Evolutionary conservation across 2,888 invertebrate genomes (phyloP).

Genomic region (Corythucha ciliata): DNA sequence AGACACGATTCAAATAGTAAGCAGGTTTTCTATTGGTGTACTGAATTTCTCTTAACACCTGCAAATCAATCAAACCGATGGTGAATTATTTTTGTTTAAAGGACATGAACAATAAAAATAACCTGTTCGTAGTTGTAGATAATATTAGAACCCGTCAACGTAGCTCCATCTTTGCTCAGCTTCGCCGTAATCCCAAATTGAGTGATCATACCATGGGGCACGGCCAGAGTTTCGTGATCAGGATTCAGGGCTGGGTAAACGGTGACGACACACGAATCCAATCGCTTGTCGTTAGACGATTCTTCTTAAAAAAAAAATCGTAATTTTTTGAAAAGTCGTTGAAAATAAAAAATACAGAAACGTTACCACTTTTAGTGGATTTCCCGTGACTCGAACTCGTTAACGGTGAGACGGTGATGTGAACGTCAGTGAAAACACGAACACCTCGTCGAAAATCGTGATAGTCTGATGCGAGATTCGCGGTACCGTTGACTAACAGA

Average conservation of each 20-base stretch:
- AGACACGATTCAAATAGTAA: constrained; percentile 88
- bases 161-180: constrained; percentile 82
- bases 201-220: constrained; percentile 65
- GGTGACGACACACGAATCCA: constrained; percentile 88
- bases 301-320: background rate
- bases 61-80: constrained; percentile 28
- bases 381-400: constrained; percentile 13
- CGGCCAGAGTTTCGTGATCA: constrained; percentile 81
- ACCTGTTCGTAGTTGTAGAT: constrained; percentile 70
- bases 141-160: constrained; percentile 66
- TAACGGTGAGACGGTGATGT: constrained; percentile 52
- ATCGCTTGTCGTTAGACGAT: constrained; percentile 48
- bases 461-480: constrained; percentile 74
- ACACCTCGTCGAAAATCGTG: constrained; percentile 79
- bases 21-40: constrained; percentile 96
- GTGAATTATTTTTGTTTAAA: background rate
- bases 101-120: background rate
- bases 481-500: constrained; percentile 70
- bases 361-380: constrained; percentile 6
- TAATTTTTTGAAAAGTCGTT: background rate
- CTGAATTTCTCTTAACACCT: constrained; percentile 64
- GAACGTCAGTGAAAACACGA: constrained; percentile 75
- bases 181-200: constrained; percentile 71
- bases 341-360: background rate
- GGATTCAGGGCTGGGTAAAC: constrained; percentile 93